Conservation (phyloP, 2,888 invertebrate species). For the Mellilla xanthometata region DNA sequence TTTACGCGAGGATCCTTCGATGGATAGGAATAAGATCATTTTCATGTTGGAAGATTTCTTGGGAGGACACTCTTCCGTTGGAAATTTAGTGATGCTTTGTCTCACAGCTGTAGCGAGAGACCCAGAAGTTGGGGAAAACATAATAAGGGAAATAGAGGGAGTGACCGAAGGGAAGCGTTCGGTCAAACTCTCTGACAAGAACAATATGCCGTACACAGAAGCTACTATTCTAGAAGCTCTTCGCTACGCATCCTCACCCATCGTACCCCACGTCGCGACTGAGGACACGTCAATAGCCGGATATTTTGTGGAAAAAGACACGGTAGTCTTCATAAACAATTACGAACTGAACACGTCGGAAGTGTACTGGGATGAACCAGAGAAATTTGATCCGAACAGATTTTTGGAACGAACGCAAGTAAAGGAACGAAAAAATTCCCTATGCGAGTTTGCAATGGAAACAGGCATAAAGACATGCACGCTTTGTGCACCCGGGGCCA, state of each 20-base stretch:
- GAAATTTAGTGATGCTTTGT: constrained; percentile 91
- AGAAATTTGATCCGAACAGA: constrained; percentile 88
- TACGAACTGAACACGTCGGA: constrained; percentile 89
- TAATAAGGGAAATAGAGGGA: constrained; percentile 87
- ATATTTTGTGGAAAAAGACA: constrained; percentile 88
- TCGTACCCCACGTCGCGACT: constrained; percentile 94
- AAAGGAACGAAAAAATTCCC: constrained; percentile 62
- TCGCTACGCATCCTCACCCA: constrained; percentile 91
- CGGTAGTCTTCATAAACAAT: constrained; percentile 92
- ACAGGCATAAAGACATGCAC: constrained; percentile 60
- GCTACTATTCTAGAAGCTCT: constrained; percentile 91
- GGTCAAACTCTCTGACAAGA: constrained; percentile 86
- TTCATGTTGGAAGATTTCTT: constrained; percentile 93
- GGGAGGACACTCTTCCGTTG: constrained; percentile 94
- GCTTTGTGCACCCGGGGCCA: constrained; percentile 43
- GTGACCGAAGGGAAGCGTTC: constrained; percentile 80
- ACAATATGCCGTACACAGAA: constrained; percentile 89
- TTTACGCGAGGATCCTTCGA: constrained; percentile 83
- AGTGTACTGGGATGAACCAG: constrained; percentile 88
- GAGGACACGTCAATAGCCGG: constrained; percentile 88
- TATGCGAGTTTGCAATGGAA: constrained; percentile 81
- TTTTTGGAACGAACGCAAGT: constrained; percentile 83
- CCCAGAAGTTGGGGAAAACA: constrained; percentile 84
- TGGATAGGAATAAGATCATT: constrained; percentile 90
- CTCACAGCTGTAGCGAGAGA: constrained; percentile 86